Conservation (phyloP, 2,888 invertebrate genomes). For the Lathronympha strigana region DNA sequence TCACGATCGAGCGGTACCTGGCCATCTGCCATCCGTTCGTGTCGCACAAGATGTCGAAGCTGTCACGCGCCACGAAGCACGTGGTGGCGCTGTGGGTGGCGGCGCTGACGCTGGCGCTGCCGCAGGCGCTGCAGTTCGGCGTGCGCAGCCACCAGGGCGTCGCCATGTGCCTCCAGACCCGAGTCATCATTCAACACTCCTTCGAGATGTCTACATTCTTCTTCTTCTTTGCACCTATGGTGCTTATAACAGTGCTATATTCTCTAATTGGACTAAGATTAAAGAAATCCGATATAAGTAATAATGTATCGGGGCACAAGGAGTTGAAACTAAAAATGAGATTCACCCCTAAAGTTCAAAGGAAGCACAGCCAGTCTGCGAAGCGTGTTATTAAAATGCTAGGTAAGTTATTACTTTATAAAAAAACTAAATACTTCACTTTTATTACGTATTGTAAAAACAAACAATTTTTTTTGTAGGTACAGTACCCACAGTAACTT, state of each 20-base stretch:
- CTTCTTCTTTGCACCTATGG: slow-evolving; percentile 91
- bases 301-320: slow-evolving; percentile 59
- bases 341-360: slow-evolving; percentile 58
- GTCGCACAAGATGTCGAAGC: slow-evolving; percentile 93
- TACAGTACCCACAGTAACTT: no score
- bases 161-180: slow-evolving; percentile 77
- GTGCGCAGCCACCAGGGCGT: slow-evolving; percentile 69
- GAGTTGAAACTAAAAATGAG: slow-evolving; percentile 55
- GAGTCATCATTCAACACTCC: slow-evolving; percentile 83
- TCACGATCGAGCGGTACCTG: slow-evolving; percentile 90
- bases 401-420: slow-evolving; percentile 78
- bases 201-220: slow-evolving; percentile 89
- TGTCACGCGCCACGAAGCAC: slow-evolving; percentile 92
- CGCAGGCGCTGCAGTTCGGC: slow-evolving; percentile 85
- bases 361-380: slow-evolving; percentile 84
- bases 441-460: no score
- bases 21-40: slow-evolving; percentile 86
- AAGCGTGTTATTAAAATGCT: slow-evolving; percentile 90
- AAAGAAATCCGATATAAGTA: slow-evolving; percentile 71
- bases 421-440: neutral
- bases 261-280: slow-evolving; percentile 86
- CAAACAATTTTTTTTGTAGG: no score
- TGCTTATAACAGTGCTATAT: slow-evolving; percentile 89
- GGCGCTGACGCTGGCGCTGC: slow-evolving; percentile 89
- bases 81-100: slow-evolving; percentile 92